phyloP scores from a whole-genome alignment of 2,797 vertebrate species.

The Distichodus sexfasciatus region DNA sequence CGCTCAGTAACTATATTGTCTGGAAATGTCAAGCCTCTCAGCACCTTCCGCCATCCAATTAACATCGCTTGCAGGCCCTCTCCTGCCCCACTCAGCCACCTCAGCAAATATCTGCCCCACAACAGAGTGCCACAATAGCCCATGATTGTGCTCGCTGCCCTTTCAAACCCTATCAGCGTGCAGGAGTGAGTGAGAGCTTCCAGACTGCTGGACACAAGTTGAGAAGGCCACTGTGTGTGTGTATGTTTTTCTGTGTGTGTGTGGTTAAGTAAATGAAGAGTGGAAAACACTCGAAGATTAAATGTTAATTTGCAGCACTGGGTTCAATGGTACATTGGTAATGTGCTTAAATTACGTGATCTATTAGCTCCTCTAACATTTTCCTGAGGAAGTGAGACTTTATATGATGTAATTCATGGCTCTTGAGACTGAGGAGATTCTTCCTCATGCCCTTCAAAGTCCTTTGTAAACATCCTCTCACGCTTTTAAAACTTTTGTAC shows the following conservation, averaged over 20 bases:
- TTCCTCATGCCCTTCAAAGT: neutral
- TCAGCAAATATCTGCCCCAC: conserved; percentile 45
- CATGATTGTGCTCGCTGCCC: conserved; percentile 32
- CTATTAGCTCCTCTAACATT: neutral
- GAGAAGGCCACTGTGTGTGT: conserved; percentile 33
- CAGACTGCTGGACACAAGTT: conserved; percentile 4
- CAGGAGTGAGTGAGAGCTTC: conserved; percentile 14
- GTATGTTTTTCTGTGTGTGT: conserved; percentile 6
- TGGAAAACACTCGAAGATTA: too few relatives aligned
- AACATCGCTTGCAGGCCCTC: conserved; percentile 39
- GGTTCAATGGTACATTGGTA: too few relatives aligned
- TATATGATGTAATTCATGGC: neutral
- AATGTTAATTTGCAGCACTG: too few relatives aligned
- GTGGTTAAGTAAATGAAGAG: neutral
- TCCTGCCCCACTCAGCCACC: conserved; percentile 35
- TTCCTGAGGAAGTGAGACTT: neutral
- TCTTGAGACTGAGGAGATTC: neutral
- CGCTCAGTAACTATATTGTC: conserved; percentile 56
- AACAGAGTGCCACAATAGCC: conserved; percentile 30
- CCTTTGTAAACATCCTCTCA: neutral
- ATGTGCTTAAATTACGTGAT: too few relatives aligned
- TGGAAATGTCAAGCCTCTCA: conserved; percentile 72
- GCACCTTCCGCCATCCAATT: conserved; percentile 54
- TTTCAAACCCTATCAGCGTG: conserved; percentile 28
- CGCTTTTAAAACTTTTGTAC: neutral